Evolutionary conservation across 2,797 vertebrate genomes (phyloP), one percentile per base, ranked within the genome.

Genomic region (Rhinatrema bivittatum): DNA sequence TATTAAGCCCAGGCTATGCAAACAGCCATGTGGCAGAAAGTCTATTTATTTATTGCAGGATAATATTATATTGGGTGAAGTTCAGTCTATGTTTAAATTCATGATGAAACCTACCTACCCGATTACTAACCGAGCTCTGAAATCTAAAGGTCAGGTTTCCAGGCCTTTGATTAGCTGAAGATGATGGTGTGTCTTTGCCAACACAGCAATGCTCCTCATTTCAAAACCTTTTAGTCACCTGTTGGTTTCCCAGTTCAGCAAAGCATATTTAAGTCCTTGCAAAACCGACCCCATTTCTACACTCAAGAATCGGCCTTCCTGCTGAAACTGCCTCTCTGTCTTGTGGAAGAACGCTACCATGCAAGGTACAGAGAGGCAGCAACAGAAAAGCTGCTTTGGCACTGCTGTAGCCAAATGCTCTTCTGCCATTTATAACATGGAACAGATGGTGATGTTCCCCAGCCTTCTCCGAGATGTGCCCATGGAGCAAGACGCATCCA

Each of bases 371-470:
- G 71, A 81, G 2, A 37, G 47, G 40, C 69, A 24, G 35, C 60
- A 78, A 16, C 76, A 59, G 58, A 74, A 42, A 15, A 87, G 56
- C 67, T 79, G 73, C 68, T 70, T 89, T 19, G 43, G 68, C 33
- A 25, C 63, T 4, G 50, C 79, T 17, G 72, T 91, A 73, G 82
- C 73, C 36, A 56, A 59, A 34, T 96, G 92, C 76, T 81, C 74
- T 12, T 70, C 79, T 0, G 76, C 69, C 0, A 79, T 89, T 2
- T 67, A 49, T 1, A 69, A 87, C 68, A 94, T 96, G 93, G 91
- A 94, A 64, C 82, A 86, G 50, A 87, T 88, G 13, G 46, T 94
- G 19, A 86, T 94, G 69, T 76, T 96, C 39, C 91, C 93, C 10
- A 94, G 84, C 65, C 79, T 94, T 19, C 86, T 94, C 14, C 62